Base-by-base conservation (phyloP, 2,113 vertebrate genomes). In the Choloepus hoffmanni region DNA sequence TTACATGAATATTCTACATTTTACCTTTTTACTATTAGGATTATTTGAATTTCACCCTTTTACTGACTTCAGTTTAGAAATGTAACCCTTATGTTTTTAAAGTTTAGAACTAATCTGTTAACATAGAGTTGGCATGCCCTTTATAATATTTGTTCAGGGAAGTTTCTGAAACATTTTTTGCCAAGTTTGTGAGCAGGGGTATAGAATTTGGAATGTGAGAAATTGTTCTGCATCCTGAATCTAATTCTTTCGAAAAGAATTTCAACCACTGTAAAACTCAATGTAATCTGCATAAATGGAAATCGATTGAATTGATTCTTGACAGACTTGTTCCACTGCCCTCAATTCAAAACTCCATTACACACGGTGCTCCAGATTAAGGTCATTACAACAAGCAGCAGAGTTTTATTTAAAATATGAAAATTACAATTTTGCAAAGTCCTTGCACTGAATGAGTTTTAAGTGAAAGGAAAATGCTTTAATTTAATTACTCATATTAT, bases 231-330 rank as follows among this genome's bases (percentile, higher is more conserved):
- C 86, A 82, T 72, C 1, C 0, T 6, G 45, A 0, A 9, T 58
- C 8, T 92, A 89, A 53, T 95, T 1, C 23, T 9, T n/a, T 87
- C 74, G n/a, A 83, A 89, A 94, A 82, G 10, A 85, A 81, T 33
- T 76, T 89, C 62, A 77, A 7, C 7, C 48, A 36, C 8, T 73
- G 33, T 73, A 94, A 97, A 95, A 83, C n/a, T 36, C 4, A 85
- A 9, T 83, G n/a, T 8, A 74, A 58, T 14, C 0, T 1, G 5
- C 24, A 89, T 94, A 92, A 95, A 91, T 45, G 24, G 76, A 95
- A 96, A 95, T 92, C 63, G 89, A 81, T 68, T 55, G 1, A 28
- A 96, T 79, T 95, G 84, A 96, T 97, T 95, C 94, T 95, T 85
- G 33, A 76, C 67, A 16, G 87, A 94, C 68, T 89, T 89, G 8